A percentile compares a stretch with the other conserved stretches of the same genome.
These are phyloP conservation scores for Mactromeris polynyma DNA, from an alignment of 2,888 invertebrate species.

Conservation along the genomic window DNA sequence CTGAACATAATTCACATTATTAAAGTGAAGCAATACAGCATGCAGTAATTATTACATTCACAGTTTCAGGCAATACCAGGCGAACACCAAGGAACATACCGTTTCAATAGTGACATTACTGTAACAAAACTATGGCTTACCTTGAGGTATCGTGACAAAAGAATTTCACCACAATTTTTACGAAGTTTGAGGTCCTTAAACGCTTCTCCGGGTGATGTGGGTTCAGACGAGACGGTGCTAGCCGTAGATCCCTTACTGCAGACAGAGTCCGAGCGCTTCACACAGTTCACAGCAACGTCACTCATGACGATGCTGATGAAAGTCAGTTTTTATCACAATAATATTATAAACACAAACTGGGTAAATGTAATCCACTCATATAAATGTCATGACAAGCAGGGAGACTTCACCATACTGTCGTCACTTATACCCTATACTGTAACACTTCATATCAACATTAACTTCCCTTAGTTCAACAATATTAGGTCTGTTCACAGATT, in stretches of 20 bases:
- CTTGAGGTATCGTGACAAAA: slow-evolving; percentile 73
- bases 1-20: neutral
- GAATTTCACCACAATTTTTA: slow-evolving; percentile 76
- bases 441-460: slow-evolving; percentile 28
- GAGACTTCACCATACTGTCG: neutral
- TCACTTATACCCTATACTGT: neutral
- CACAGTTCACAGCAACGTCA: slow-evolving; percentile 23
- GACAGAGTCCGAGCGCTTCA: slow-evolving; percentile 35
- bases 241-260: slow-evolving; percentile 21
- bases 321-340: neutral
- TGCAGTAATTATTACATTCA: too few species aligned
- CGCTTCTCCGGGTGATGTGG: slow-evolving; percentile 69
- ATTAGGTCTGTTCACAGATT: neutral
- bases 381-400: neutral
- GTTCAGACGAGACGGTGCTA: slow-evolving; percentile 45
- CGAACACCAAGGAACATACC: too few species aligned
- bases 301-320: slow-evolving; percentile 17
- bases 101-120: neutral
- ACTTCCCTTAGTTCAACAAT: neutral
- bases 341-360: neutral
- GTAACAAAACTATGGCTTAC: slow-evolving; percentile 47
- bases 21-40: too few species aligned
- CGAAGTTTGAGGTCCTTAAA: slow-evolving; percentile 73
- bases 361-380: neutral
- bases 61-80: too few species aligned